Evolutionary conservation across 2,888 invertebrate species (phyloP).

Genomic region (Macaria liturata): DNA sequence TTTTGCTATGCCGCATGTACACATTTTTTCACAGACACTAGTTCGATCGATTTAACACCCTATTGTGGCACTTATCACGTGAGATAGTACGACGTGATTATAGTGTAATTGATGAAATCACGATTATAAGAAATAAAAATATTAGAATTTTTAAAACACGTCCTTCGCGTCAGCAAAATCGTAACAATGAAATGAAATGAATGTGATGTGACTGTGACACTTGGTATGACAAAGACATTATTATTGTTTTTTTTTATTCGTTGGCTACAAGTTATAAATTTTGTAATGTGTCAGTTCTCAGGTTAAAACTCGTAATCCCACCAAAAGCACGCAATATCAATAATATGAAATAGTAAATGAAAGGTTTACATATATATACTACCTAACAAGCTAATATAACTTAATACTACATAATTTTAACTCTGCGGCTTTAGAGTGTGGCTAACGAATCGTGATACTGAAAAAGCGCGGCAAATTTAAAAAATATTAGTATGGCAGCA

Average conservation of each 20-base stretch:
- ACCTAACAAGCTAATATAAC: no score
- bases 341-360: no score
- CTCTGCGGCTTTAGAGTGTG: no score
- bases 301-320: no score
- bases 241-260: background rate
- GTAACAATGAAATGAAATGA: conserved; percentile 36
- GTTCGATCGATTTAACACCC: conserved; percentile 22
- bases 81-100: conserved; percentile 32
- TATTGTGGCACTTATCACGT: conserved; percentile 36
- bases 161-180: conserved; percentile 39
- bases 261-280: background rate
- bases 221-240: background rate
- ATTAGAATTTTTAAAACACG: conserved; percentile 35
- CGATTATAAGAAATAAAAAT: background rate
- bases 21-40: conserved; percentile 28
- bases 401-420: no score
- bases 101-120: conserved; percentile 1
- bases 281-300: no score
- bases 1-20: conserved; percentile 50
- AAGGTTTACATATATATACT: no score
- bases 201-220: conserved; percentile 10
- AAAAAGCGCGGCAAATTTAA: no score
- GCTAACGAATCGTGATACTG: no score
- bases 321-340: no score
- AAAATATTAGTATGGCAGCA: no score